Percentiles rank a stretch among this genome's conserved stretches.
Evolutionary conservation across 2,113 vertebrate genomes (phyloP).

Genomic region (Oryzias curvinotus): DNA sequence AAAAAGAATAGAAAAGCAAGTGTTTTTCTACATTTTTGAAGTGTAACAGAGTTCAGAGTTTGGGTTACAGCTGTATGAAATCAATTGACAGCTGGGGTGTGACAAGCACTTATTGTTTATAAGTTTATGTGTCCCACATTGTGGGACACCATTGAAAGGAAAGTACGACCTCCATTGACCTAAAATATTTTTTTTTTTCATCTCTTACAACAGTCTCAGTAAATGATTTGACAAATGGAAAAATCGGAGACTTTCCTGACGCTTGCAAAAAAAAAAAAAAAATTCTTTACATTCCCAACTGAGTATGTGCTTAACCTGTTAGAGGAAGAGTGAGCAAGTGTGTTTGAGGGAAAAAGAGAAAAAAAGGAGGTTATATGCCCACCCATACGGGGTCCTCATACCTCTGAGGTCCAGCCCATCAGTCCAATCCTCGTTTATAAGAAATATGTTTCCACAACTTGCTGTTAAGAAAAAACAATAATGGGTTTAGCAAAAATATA

Average conservation of each 20-base stretch:
- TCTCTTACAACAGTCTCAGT: neutral
- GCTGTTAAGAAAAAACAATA: neutral
- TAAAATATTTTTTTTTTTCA: constrained; percentile 5
- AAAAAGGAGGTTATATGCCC: constrained; percentile 49
- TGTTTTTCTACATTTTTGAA: too few species aligned
- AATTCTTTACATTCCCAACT: constrained; percentile 86
- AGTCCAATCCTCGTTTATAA: constrained; percentile 3
- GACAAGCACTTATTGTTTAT: too few species aligned
- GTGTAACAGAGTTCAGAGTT: too few species aligned
- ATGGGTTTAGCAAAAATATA: neutral
- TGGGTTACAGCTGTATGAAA: too few species aligned
- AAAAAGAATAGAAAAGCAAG: too few species aligned
- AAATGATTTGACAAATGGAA: constrained; percentile 8
- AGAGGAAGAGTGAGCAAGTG: constrained; percentile 29
- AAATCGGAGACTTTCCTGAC: constrained; percentile 72
- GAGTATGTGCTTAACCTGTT: constrained; percentile 76
- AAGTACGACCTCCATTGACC: too few species aligned
- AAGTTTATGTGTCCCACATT: too few species aligned
- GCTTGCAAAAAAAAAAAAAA: constrained; percentile 72
- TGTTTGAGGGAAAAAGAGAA: neutral
- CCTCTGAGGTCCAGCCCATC: constrained; percentile 7
- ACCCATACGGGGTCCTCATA: constrained; percentile 33
- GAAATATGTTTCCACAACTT: neutral
- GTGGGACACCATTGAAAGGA: too few species aligned
- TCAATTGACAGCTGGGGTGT: too few species aligned